Evolutionary conservation across 1,140 invertebrate species (phyloP), one percentile per base, ranked within the genome.

Genomic region (Cardiocondyla obscurior): DNA sequence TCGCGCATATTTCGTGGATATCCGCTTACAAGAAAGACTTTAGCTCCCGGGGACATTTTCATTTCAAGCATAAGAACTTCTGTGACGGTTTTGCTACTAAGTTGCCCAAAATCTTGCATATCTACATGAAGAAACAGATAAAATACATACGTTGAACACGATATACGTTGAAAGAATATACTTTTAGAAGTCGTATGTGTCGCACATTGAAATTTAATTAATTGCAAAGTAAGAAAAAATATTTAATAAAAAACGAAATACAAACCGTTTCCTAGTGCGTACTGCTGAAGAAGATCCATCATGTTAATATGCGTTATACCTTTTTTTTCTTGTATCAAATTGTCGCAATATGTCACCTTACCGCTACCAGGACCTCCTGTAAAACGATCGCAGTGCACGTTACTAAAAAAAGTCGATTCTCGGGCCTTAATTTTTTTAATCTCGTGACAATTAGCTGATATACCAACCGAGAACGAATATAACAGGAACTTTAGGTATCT

Each of bases 1-100:
- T 98, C 97, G 58, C 97, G 94, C 97, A 98, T 98, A 85, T 97
- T 98, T 67, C 98, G 95, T 16, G 98, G 99, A 95, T 99, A 99
- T 53, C 99, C 99, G 81, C 98, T 99, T 28, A 99, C 97, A 19
- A 99, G 95, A 94, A 98, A 99, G 4, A 98, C 98, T 94, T 97
- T 98, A 55, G 98, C 97, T 74, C 96, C 96, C 64, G 97, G 96
- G 73, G 97, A 96, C 96, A 98, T 97, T 94, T 99, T 98, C 95
- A 99, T 97, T 95, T 99, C 98, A 73, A 98, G 95, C 97, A 98
- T 98, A 55, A 98, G 95, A 5, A 98, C 97, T 92, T 98, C 97
- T 0, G 97, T 97, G 6, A 98, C 97, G 2, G 97, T 98, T 92
- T 96, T 97, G 90, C 97, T 97, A 44, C 97, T 97, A 67, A 98